Evolutionary conservation across 2,888 invertebrate genomes (phyloP), one percentile per base, ranked within the genome.

Genomic region (Baronia brevicornis): DNA sequence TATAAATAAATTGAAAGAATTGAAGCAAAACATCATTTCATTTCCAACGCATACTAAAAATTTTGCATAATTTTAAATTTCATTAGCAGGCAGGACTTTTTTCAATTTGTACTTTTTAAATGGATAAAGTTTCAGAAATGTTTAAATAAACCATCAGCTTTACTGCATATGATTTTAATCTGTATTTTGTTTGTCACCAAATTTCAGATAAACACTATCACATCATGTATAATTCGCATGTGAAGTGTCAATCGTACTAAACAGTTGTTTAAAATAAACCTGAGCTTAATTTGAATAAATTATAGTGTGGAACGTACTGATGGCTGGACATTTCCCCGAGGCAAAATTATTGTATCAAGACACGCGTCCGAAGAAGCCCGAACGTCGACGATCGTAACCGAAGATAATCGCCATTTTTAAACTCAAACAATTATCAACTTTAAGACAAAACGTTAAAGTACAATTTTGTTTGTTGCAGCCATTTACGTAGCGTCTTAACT

Each of bases 301-400:
- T 30, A 11, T 15, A 7, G 14, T 7, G 14, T 23, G 24, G 11
- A 5, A 13, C 25, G 25, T 28, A 28, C 28, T 24, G 21, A 12
- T 5, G 46, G 49, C 41, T 51, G 48, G 44, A 43, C 45, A 54
- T 52, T 61, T 53, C 54, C 67, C 59, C 53, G 35, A 39, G 56
- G 63, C 60, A 36, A 48, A 55, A 38, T 35, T 27, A 17, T 23
- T 18, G 28, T 18, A 31, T 24, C 24, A 10, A 42, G 64, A 60
- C 75, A 70, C 72, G 73, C 70, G 65, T 36, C 60, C 72, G 72
- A 64, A 60, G 45, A 50, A 40, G 41, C 28, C 40, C 75, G 77
- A 72, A 41, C 9, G 32, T 31, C 30, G 14, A 51, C 77, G 75
- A 69, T 58, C 41, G 44, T 12, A 11, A 7, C 39, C 71, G 77